Percentiles rank a stretch among this genome's conserved stretches.
Conservation (phyloP, 1,140 invertebrate species). For the Aradophagus sp. region DNA sequence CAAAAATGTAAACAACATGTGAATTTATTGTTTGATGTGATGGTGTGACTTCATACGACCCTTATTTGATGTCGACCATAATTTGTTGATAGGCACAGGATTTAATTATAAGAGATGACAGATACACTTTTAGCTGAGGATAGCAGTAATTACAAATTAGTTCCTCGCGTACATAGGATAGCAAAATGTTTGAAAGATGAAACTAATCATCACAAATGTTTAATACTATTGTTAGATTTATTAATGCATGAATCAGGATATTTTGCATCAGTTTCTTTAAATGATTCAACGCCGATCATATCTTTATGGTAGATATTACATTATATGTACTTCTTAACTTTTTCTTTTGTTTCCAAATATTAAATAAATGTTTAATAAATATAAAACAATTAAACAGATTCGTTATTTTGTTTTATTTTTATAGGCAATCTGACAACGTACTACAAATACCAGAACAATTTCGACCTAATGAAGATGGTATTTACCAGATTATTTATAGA, state of each 20-base stretch:
- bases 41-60: too few relatives aligned
- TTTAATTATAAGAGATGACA: too few relatives aligned
- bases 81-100: too few relatives aligned
- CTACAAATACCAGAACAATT: slow-evolving; percentile 9
- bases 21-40: too few relatives aligned
- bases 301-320: slow-evolving; percentile 34
- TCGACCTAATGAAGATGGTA: slow-evolving; percentile 4
- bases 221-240: slow-evolving; percentile 21
- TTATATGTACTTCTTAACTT: too few relatives aligned
- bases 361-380: slow-evolving; percentile 4
- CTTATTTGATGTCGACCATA: too few relatives aligned
- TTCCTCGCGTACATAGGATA: slow-evolving; percentile 15
- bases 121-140: slow-evolving; percentile 30
- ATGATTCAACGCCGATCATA: slow-evolving; percentile 4
- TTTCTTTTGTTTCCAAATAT: background rate
- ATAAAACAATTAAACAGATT: too few relatives aligned
- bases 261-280: background rate
- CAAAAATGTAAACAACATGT: too few relatives aligned
- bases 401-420: slow-evolving; percentile 1
- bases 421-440: slow-evolving; percentile 14
- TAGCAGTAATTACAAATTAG: slow-evolving; percentile 26
- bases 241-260: slow-evolving; percentile 26
- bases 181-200: slow-evolving; percentile 20
- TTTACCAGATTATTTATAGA: slow-evolving; percentile 26
- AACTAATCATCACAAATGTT: slow-evolving; percentile 20